Base-by-base conservation (phyloP, 2,888 invertebrate species). In the Troilus luridus region DNA sequence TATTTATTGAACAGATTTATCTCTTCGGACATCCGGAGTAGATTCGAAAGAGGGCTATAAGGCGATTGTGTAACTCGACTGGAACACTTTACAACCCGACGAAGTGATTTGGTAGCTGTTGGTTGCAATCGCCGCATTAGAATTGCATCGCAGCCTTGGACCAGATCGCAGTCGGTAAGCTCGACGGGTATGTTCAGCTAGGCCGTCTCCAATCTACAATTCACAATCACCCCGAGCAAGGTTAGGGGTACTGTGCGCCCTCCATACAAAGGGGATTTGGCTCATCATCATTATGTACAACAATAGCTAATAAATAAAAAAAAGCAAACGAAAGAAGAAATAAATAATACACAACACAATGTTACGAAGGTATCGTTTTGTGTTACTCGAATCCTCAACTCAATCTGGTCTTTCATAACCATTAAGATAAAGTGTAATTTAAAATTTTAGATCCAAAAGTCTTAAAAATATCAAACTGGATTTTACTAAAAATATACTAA, bases 71-170 rank as follows among this genome's bases (percentile, higher is more conserved):
- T 17, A 77, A 77, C 72, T 77, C 21, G 72, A 0, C 41, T 41
- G 2, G 41, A 77, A 27, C 14, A 24, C 67, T 67, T 24, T 0
- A 27, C 24, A 67, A 17, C 41, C 14, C 14, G 5, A 6, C 6
- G 5, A 12, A 27, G 27, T 72, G 72, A 77, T 77, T 77, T 77
- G 41, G 41, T 77, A 41, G 72, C 72, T 77, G 14, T 14, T 67
- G 0, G 6, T 5, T 27, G 67, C 67, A 67, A 67, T 19, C 67
- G 11, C 24, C 14, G 27, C 24, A 41, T 77, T 77, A 41, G 72
- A 77, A 77, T 77, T 77, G 72, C 72, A 77, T 41, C 8, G 67
- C 27, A 77, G 41, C 72, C 27, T 77, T 77, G 72, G 72, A 41
- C 72, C 27, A 77, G 27, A 77, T 64, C 41, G 72, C 72, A 17